Evolutionary conservation across 2,888 invertebrate species (phyloP).

Genomic region (Cosmia pyralina): DNA sequence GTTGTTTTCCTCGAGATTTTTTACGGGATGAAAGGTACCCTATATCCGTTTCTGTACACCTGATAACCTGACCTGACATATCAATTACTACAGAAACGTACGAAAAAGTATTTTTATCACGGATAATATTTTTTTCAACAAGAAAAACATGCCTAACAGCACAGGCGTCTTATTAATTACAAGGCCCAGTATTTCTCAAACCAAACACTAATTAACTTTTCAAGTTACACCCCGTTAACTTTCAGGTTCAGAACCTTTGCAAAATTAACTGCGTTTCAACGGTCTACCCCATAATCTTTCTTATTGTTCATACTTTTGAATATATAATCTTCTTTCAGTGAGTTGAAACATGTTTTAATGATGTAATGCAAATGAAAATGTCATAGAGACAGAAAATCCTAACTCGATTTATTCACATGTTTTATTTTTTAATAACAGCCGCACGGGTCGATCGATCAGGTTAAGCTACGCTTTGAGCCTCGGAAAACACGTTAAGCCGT

Average conservation of each 20-base stretch:
- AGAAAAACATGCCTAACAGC: not conserved
- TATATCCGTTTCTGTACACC: too few relatives aligned
- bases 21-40: too few relatives aligned
- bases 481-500: too few relatives aligned
- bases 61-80: too few relatives aligned
- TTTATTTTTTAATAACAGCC: not conserved
- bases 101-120: too few relatives aligned
- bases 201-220: constrained; percentile 58
- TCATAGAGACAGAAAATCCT: not conserved
- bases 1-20: too few relatives aligned
- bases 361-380: not conserved
- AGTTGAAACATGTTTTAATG: not conserved
- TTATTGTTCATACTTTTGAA: constrained; percentile 26
- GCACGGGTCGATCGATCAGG: too few relatives aligned
- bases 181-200: constrained; percentile 17
- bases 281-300: constrained; percentile 30
- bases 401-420: not conserved
- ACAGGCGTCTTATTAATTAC: constrained; percentile 20
- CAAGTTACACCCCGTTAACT: constrained; percentile 41
- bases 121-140: too few relatives aligned
- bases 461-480: too few relatives aligned
- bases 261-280: constrained; percentile 47
- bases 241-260: constrained; percentile 40
- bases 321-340: constrained; percentile 11
- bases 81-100: too few relatives aligned